Evolutionary conservation across 2,888 invertebrate species (phyloP), one percentile per base, ranked within the genome.

Genomic region (Strigamia maritima): DNA sequence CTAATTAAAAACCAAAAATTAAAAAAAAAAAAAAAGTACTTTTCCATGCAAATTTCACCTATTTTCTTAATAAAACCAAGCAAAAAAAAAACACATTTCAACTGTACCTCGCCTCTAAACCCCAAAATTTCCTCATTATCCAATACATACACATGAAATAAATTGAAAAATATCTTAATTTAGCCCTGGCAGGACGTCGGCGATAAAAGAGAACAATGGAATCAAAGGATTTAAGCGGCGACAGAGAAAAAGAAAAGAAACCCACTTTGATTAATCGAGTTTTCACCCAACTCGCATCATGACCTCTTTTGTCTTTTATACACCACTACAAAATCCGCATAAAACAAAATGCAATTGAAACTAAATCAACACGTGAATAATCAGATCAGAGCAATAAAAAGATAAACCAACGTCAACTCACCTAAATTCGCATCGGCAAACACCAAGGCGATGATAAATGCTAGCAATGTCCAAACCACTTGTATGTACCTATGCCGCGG

Each of bases 381-480:
- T 2, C 8, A 19, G 1, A 31, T 75, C 19, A 16, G n/a, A 75
- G 4, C 19, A 8, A 75, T 8, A 75, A n/a, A 75, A 75, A 75
- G 19, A 60, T 8, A 24, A 22, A 14, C 7, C 16, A 12, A 75
- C 22, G 3, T 35, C 35, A 6, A 38, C 35, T 70, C 40, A 40
- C 40, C 40, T 75, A 35, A 31, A 75, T 40, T n/a, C n/a, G 31
- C 38, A 38, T 38, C 40, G 75, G 75, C 14, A 16, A 12, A 38
- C 8, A 75, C 40, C 22, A 75, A 38, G 22, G 35, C 24, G n/a
- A 22, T 38, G 40, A 75, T n/a, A 7, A 70, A 77, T 10, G 65
- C 24, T 54, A 35, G 60, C 26, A 80, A 28, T 60, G 19, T 54
- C 74, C 77, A 75, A 44, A 77, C 77, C 44, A 77, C 44, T 40